A percentile compares a stretch with the other conserved stretches of the same genome.
These are phyloP conservation scores for Pantherophis alleghaniensis DNA, from an alignment of 2,797 vertebrate species.

Conservation along the genomic window DNA sequence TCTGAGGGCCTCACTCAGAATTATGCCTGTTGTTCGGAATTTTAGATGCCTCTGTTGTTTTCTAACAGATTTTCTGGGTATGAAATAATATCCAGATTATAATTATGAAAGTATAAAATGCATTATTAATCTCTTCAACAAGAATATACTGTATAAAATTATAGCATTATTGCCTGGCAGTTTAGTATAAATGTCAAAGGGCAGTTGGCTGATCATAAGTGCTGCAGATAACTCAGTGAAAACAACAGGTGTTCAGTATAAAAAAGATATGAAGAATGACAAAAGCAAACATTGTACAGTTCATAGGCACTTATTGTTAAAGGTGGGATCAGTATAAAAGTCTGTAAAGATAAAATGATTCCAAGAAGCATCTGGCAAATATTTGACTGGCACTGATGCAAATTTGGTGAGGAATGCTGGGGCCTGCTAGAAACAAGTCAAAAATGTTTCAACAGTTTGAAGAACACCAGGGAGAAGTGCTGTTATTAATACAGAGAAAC, in stretches of 20 bases:
- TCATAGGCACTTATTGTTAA: constrained; percentile 18
- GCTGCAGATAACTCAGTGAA: constrained; percentile 15
- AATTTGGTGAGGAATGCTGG: constrained; percentile 27
- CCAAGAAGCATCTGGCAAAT: neutral
- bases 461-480: neutral
- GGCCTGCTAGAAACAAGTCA: constrained; percentile 23
- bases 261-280: constrained; percentile 29
- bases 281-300: constrained; percentile 36
- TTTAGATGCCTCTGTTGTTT: neutral
- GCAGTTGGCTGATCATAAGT: constrained; percentile 14
- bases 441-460: neutral
- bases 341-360: constrained; percentile 3
- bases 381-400: neutral
- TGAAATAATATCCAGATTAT: neutral
- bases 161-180: neutral
- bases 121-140: neutral
- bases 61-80: neutral
- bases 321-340: neutral
- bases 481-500: neutral
- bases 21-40: neutral
- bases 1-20: neutral
- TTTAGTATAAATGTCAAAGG: neutral
- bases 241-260: constrained; percentile 40
- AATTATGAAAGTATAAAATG: neutral
- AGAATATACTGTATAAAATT: constrained; percentile 12